Evolutionary conservation across 1,140 invertebrate species (phyloP).

Genomic region (Neodiprion lecontei): DNA sequence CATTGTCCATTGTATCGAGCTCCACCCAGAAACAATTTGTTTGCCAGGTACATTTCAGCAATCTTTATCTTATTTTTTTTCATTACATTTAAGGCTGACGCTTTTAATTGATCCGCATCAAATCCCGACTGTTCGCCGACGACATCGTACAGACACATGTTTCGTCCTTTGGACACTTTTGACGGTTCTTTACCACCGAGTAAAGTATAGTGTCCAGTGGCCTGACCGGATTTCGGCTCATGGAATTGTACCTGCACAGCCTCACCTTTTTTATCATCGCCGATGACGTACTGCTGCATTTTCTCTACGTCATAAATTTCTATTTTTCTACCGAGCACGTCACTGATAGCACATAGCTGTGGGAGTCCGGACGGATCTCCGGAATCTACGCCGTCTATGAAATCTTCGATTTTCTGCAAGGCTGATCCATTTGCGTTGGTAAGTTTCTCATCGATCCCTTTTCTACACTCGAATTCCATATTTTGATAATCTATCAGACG

Average conservation of each 20-base stretch:
- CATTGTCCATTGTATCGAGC: neutral
- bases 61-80: neutral
- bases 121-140: too few species aligned
- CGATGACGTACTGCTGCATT: neutral
- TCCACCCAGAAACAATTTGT: slow-evolving; percentile 11
- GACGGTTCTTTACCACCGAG: neutral
- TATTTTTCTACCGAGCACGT: neutral
- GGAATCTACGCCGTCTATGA: neutral
- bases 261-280: neutral
- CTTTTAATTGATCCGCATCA: too few species aligned
- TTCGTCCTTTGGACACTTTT: neutral
- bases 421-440: neutral
- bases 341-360: neutral
- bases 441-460: too few species aligned
- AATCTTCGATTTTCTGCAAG: neutral
- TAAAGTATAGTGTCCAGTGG: slow-evolving; percentile 8
- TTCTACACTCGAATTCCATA: too few species aligned
- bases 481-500: too few species aligned
- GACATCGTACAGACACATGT: neutral
- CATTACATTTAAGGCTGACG: neutral
- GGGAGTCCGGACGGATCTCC: slow-evolving; percentile 7
- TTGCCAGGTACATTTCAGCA: neutral
- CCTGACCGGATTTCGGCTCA: neutral
- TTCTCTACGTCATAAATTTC: neutral
- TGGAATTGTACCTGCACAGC: neutral